Conservation (phyloP, 2,797 vertebrate species). For the Pampus argenteus region DNA sequence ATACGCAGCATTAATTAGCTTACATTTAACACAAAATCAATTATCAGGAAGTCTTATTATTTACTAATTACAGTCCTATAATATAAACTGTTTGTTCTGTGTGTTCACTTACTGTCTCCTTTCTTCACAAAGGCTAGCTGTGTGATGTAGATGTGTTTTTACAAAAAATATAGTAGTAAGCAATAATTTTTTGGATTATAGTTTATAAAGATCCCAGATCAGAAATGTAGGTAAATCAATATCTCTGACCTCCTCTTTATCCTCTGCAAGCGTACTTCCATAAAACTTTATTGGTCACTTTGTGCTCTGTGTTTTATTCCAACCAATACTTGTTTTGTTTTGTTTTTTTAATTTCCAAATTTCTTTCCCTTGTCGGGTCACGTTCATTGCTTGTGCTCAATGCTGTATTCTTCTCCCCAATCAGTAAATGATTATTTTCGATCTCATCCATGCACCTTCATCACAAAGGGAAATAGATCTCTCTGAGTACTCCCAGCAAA, state of each 20-base stretch:
- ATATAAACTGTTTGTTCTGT: neutral
- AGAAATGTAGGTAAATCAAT: neutral
- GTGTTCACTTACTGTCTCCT: neutral
- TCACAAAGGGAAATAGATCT: conserved; percentile 60
- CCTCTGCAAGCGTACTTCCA: neutral
- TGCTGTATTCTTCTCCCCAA: conserved; percentile 26
- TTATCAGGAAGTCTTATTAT: neutral
- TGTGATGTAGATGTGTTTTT: neutral
- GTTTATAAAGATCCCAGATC: neutral
- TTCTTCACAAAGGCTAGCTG: neutral
- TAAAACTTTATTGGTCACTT: neutral
- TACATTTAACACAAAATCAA: neutral
- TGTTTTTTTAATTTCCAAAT: too few species aligned
- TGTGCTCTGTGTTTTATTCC: neutral
- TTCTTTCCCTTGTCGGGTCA: neutral
- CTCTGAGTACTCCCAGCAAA: conserved; percentile 50
- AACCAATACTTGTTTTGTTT: neutral
- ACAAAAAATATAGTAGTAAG: neutral
- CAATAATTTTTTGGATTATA: too few species aligned
- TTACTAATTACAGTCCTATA: neutral
- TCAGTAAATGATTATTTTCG: conserved; percentile 31
- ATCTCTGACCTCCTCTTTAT: neutral
- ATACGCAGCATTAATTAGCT: neutral
- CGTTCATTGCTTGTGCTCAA: conserved; percentile 9
- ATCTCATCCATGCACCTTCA: conserved; percentile 28